phyloP scores from a whole-genome alignment of 2,888 invertebrate genomes.

The Drosophila leonis region DNA sequence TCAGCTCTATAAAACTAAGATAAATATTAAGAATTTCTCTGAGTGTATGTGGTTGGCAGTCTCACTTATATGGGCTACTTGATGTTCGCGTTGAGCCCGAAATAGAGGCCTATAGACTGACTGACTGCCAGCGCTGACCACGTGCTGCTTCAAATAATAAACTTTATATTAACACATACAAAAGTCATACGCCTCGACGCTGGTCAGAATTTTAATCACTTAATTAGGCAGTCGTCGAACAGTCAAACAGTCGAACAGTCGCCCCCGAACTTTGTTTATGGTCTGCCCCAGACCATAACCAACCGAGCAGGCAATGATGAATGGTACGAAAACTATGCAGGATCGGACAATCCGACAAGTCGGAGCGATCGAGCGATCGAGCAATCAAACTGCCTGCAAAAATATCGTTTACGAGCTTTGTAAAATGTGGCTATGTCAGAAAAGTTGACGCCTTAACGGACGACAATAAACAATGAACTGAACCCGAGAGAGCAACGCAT shows the following conservation, averaged over 20 bases:
- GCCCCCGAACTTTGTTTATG: constrained; percentile 52
- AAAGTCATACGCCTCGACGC: constrained; percentile 83
- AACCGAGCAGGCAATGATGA: constrained; percentile 42
- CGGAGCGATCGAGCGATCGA: constrained; percentile 30
- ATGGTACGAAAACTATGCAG: constrained; percentile 64
- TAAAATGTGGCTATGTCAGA: constrained; percentile 65
- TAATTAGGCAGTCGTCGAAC: constrained; percentile 77
- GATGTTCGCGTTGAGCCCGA: constrained; percentile 40
- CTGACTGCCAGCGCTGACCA: constrained; percentile 71
- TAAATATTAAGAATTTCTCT: neutral
- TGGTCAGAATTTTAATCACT: constrained; percentile 85
- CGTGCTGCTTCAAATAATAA: constrained; percentile 86
- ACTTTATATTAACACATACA: constrained; percentile 86
- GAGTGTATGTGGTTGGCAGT: constrained; percentile 9
- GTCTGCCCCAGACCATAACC: constrained; percentile 38
- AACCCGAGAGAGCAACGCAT: constrained; percentile 55
- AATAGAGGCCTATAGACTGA: constrained; percentile 53
- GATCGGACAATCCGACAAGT: constrained; percentile 46
- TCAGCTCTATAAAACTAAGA: neutral
- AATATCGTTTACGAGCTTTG: constrained; percentile 64
- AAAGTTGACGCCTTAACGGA: constrained; percentile 68
- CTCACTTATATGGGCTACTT: constrained; percentile 41
- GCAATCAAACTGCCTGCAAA: constrained; percentile 56
- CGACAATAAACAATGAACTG: constrained; percentile 70
- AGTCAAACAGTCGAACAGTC: constrained; percentile 34